Conservation (phyloP, 2,888 invertebrate genomes). For the Nyleta sp. region DNA sequence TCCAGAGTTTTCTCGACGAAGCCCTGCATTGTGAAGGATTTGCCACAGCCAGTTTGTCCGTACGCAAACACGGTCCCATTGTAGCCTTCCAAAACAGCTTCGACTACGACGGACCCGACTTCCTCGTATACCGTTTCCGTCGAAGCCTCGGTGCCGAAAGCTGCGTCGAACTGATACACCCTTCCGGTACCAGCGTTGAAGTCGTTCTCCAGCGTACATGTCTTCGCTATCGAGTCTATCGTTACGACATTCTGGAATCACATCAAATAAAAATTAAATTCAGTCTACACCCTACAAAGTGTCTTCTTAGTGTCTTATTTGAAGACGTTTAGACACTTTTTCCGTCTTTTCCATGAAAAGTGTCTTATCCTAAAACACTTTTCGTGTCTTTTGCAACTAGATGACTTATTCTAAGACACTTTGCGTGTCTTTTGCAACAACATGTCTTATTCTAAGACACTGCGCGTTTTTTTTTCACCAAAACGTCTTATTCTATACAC, state of each 20-base stretch:
- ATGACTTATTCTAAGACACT: too few relatives aligned
- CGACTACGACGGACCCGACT: constrained; percentile 84
- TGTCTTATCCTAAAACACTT: too few relatives aligned
- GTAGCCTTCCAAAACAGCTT: constrained; percentile 95
- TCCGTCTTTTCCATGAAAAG: too few relatives aligned
- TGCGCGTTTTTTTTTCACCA: too few relatives aligned
- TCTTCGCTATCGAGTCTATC: constrained; percentile 84
- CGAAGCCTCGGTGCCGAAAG: constrained; percentile 89
- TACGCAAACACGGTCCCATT: constrained; percentile 96
- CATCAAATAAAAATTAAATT: too few relatives aligned
- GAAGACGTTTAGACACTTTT: too few relatives aligned
- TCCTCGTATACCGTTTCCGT: constrained; percentile 95
- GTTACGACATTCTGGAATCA: constrained; percentile 86
- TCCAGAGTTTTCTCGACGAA: constrained; percentile 92
- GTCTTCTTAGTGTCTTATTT: too few relatives aligned
- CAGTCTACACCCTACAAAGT: too few relatives aligned
- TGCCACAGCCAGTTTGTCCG: constrained; percentile 96
- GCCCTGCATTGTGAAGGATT: constrained; percentile 95
- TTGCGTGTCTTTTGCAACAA: too few relatives aligned
- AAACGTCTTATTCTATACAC: too few relatives aligned
- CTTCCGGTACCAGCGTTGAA: constrained; percentile 82
- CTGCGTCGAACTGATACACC: constrained; percentile 88
- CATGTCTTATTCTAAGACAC: too few relatives aligned
- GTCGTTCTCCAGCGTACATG: constrained; percentile 83
- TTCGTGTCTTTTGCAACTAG: too few relatives aligned